Evolutionary conservation across 1,140 invertebrate species (phyloP).

Genomic region (Orius insidiosus): DNA sequence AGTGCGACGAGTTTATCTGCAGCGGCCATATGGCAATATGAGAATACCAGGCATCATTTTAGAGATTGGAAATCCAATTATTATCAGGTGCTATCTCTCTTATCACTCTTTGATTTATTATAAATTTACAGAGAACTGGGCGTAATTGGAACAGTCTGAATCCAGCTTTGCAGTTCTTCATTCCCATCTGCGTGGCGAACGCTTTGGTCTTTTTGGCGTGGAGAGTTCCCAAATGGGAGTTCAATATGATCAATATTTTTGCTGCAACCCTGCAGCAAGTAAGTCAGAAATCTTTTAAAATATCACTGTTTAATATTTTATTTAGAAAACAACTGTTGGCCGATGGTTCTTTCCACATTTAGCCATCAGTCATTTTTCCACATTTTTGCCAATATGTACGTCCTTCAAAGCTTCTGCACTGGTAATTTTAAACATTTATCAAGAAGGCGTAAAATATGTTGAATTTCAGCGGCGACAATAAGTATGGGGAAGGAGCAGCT

Average conservation of each 20-base stretch:
- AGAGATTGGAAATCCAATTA: slow-evolving; percentile 25
- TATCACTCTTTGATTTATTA: too few species aligned
- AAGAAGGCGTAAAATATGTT: too few species aligned
- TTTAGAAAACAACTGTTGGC: slow-evolving; percentile 53
- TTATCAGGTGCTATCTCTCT: too few species aligned
- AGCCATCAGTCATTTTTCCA: slow-evolving; percentile 81
- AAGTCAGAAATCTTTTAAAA: slow-evolving; percentile 23
- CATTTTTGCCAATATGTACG: slow-evolving; percentile 88
- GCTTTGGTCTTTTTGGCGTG: slow-evolving; percentile 65
- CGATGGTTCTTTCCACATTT: slow-evolving; percentile 84
- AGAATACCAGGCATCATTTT: slow-evolving; percentile 47
- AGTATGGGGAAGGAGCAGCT: slow-evolving; percentile 84
- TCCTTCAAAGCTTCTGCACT: slow-evolving; percentile 62
- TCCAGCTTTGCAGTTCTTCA: slow-evolving; percentile 60
- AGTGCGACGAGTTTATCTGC: slow-evolving; percentile 50
- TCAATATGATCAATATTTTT: slow-evolving; percentile 72
- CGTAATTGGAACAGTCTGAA: slow-evolving; percentile 47
- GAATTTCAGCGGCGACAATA: slow-evolving; percentile 26
- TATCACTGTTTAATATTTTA: too few species aligned
- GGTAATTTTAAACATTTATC: too few species aligned
- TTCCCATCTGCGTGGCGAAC: slow-evolving; percentile 63
- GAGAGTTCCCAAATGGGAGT: slow-evolving; percentile 53
- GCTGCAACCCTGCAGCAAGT: slow-evolving; percentile 60
- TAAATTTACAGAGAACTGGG: too few species aligned
- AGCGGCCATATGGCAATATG: slow-evolving; percentile 77